These are phyloP conservation scores for Corythornis madagascariensis DNA, from an alignment of 2,113 vertebrate genomes.

Conservation along the genomic window DNA sequence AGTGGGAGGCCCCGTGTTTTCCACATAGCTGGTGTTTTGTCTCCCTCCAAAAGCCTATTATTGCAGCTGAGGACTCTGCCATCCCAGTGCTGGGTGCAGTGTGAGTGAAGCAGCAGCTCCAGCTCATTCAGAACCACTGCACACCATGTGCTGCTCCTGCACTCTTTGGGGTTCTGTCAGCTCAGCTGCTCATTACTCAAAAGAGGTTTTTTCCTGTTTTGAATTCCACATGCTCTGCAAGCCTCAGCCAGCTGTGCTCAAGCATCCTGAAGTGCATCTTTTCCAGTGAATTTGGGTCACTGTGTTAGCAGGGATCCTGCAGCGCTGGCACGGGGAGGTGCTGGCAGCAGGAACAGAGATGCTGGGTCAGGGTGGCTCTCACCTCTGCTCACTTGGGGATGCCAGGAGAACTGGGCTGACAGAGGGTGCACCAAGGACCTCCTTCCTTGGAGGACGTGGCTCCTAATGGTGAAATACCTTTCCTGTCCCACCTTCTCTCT, in stretches of 20 bases:
- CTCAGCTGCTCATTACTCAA: neutral
- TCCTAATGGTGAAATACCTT: neutral
- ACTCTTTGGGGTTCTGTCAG: neutral
- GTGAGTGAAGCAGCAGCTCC: neutral
- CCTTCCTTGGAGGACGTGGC: accelerated
- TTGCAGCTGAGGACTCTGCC: neutral
- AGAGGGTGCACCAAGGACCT: neutral
- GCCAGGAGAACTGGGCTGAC: neutral
- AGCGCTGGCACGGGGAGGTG: neutral
- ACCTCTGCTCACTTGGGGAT: neutral
- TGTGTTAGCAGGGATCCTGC: neutral
- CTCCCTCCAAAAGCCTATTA: neutral
- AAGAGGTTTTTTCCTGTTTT: neutral
- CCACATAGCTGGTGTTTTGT: slow-evolving; percentile 26
- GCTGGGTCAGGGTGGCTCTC: neutral
- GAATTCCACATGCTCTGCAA: neutral
- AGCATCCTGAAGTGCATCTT: accelerated
- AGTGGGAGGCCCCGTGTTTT: slow-evolving; percentile 34
- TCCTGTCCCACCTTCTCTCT: neutral
- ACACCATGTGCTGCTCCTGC: neutral
- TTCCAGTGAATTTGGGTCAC: neutral
- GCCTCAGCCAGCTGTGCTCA: neutral
- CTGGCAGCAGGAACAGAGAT: neutral
- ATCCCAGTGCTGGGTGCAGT: neutral
- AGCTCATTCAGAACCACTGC: neutral